Evolutionary conservation across 2,888 invertebrate genomes (phyloP), one percentile per base, ranked within the genome.

Genomic region (Campopleginae sp.): DNA sequence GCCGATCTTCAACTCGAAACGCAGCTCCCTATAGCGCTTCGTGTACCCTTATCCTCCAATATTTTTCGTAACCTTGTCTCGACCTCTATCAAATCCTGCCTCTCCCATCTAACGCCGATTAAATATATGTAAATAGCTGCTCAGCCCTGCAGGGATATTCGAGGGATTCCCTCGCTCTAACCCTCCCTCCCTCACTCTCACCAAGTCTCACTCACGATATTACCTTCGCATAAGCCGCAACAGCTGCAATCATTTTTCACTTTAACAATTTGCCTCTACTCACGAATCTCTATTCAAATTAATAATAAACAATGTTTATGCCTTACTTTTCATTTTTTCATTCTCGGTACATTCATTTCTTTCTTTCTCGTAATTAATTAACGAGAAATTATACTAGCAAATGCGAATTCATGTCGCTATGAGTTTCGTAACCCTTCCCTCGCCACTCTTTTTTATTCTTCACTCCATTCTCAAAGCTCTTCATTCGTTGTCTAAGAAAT

Each of bases 21-120:
- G 71, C 42, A 66, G 68, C 68, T 79, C 72, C 19, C 8, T 38
- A 38, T 33, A 85, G 54, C 82, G 54, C 82, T 85, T 71, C 74
- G 33, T n/a, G n/a, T 83, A 58, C 63, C 42, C 65, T 10, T n/a
- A 23, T 27, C 12, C 58, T 58, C 58, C 27, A 14, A 58, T 14
- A 58, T 14, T 58, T 23, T 27, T 14, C 2, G 44, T 44, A 66
- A 66, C 23, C 44, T 66, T 66, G 23, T 12, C 10, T 14, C 14
- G 66, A 66, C 19, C 27, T 58, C 58, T 27, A 58, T 12, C 14
- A 12, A 58, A 27, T 58, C 58, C 27, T 14, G 14, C 14, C 14
- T 27, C 23, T 58, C 14, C 27, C 27, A 58, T 58, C 58, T 14
- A 58, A 58, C 27, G 27, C 58, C 27, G 58, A 27, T 58, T 27